A percentile compares a stretch with the other conserved stretches of the same genome.
These are phyloP conservation scores for Spizaetus ornatus DNA, from an alignment of 2,113 vertebrate genomes.

Conservation along the genomic window DNA sequence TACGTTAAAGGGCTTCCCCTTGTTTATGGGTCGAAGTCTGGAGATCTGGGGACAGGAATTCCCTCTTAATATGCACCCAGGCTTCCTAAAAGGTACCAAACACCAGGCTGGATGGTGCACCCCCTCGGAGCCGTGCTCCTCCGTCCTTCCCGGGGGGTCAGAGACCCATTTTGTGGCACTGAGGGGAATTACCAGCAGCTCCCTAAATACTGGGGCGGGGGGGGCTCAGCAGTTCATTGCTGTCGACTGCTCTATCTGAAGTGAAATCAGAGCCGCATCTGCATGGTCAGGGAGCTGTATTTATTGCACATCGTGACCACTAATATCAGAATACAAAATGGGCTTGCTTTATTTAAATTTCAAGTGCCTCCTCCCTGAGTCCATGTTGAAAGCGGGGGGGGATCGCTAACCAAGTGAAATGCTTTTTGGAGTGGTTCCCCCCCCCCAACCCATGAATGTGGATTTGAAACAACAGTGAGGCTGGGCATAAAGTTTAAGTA, in stretches of 20 bases:
- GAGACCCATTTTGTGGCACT: background rate
- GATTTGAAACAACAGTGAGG: background rate
- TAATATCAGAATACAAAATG: conserved; percentile 14
- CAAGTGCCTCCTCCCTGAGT: background rate
- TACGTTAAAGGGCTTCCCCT: background rate
- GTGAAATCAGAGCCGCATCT: background rate
- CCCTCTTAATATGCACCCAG: background rate
- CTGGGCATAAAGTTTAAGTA: conserved; percentile 38
- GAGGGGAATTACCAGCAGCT: background rate
- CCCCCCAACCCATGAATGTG: background rate
- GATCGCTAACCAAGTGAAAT: background rate
- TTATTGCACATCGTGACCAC: background rate
- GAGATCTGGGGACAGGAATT: background rate
- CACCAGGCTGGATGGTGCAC: background rate
- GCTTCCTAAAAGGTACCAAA: background rate
- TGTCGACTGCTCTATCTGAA: background rate
- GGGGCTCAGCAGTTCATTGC: background rate
- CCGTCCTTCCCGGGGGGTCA: background rate
- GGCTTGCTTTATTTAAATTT: conserved; percentile 34
- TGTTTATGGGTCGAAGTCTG: background rate
- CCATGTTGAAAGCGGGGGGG: background rate
- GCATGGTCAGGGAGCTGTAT: background rate
- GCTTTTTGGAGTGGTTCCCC: background rate
- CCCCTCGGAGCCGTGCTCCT: accelerated
- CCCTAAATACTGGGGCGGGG: background rate